Conservation (phyloP, 2,888 invertebrate genomes). For the Dichetophora obliterata region DNA sequence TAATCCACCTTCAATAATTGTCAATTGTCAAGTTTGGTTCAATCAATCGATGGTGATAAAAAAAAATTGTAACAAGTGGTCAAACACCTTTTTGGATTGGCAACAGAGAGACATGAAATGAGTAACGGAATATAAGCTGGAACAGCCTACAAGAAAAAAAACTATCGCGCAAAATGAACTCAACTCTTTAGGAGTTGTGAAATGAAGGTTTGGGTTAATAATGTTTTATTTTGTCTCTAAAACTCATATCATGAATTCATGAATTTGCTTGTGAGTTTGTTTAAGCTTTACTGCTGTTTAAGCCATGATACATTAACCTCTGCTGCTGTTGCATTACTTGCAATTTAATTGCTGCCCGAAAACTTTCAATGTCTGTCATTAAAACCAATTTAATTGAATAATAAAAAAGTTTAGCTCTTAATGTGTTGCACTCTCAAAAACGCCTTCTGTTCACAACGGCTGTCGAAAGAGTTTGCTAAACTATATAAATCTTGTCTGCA, state of each 20-base stretch:
- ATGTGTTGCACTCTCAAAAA: no score
- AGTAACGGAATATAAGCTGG: background rate
- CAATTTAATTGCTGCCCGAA: constrained; percentile 31
- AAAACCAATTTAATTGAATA: constrained; percentile 10
- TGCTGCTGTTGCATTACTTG: constrained; percentile 39
- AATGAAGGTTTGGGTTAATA: background rate
- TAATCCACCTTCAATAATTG: background rate
- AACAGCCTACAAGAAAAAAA: background rate
- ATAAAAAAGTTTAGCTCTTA: background rate
- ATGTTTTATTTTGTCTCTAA: background rate
- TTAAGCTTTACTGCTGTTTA: background rate
- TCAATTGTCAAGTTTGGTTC: background rate
- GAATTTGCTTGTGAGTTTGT: background rate
- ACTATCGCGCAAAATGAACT: background rate
- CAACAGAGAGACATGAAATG: background rate
- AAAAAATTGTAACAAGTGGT: background rate
- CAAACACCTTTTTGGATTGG: background rate
- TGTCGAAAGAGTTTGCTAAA: background rate
- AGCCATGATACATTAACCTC: background rate
- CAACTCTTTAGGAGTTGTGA: background rate
- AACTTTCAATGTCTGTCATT: constrained; percentile 15
- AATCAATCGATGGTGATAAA: background rate
- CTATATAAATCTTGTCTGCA: constrained; percentile 37
- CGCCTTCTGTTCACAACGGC: no score
- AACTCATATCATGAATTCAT: background rate